These are phyloP conservation scores for Axea sp. DNA, from an alignment of 2,888 invertebrate genomes.

Conservation along the genomic window DNA sequence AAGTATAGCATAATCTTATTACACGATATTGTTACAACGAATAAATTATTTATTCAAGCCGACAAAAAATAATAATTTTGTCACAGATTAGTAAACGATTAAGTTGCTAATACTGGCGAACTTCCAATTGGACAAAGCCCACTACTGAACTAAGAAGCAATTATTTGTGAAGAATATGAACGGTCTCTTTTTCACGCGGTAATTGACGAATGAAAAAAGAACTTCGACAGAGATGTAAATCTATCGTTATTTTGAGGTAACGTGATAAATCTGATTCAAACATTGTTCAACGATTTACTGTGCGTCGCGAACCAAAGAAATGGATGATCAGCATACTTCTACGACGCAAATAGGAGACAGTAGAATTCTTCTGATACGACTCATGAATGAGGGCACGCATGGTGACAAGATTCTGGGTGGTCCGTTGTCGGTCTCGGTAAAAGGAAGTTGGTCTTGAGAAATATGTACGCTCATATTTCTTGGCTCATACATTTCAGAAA, in stretches of 20 bases:
- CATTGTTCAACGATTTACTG: conserved; percentile 32
- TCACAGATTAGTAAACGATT: conserved; percentile 59
- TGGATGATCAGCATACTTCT: conserved; percentile 59
- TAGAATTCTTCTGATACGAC: conserved; percentile 49
- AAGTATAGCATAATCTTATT: no score
- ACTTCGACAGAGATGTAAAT: no score
- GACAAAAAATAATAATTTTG: no score
- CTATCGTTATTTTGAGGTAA: no score
- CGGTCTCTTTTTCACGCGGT: conserved; percentile 6
- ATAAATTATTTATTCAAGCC: no score
- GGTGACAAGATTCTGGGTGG: conserved; percentile 79
- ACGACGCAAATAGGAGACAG: conserved; percentile 42
- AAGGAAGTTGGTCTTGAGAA: conserved; percentile 72
- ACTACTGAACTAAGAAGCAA: conserved; percentile 38
- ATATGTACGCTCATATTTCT: conserved; percentile 73
- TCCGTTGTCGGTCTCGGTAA: conserved; percentile 71
- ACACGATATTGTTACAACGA: no score
- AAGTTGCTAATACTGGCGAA: conserved; percentile 54
- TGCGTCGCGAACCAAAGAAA: conserved; percentile 2
- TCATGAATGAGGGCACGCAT: conserved; percentile 66
- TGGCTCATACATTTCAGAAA: conserved; percentile 70
- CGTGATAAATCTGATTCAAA: conserved; percentile 38
- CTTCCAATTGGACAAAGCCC: conserved; percentile 46
- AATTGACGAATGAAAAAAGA: conserved; percentile 22
- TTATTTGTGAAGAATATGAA: conserved; percentile 35